Percentiles rank a stretch among this genome's conserved stretches.
phyloP scores from a whole-genome alignment of 1,140 invertebrate genomes.

The Psix sp. region DNA sequence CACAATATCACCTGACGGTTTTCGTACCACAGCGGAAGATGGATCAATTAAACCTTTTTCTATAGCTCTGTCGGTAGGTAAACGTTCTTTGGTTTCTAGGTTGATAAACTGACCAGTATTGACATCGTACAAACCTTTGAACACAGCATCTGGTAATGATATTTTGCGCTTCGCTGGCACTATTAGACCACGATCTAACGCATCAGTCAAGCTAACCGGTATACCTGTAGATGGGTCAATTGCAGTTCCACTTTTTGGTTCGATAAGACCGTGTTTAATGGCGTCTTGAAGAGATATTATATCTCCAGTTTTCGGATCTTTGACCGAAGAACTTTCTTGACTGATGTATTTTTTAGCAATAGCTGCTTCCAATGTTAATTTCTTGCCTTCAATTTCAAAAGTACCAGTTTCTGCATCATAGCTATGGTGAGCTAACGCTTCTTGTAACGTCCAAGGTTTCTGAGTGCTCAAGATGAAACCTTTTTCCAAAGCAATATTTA shows the following conservation, averaged over 20 bases:
- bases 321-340: slow-evolving; percentile 86
- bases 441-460: slow-evolving; percentile 89
- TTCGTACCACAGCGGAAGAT: slow-evolving; percentile 84
- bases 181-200: slow-evolving; percentile 87
- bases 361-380: slow-evolving; percentile 87
- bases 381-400: slow-evolving; percentile 84
- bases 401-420: slow-evolving; percentile 88
- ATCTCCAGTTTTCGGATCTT: slow-evolving; percentile 86
- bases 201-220: slow-evolving; percentile 86
- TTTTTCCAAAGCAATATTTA: slow-evolving; percentile 87
- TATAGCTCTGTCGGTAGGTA: slow-evolving; percentile 86
- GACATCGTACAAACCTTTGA: slow-evolving; percentile 89
- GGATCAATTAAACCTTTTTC: slow-evolving; percentile 88
- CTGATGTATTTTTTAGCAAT: slow-evolving; percentile 85
- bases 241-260: slow-evolving; percentile 87
- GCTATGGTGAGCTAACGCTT: slow-evolving; percentile 89
- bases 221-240: slow-evolving; percentile 85
- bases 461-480: slow-evolving; percentile 86
- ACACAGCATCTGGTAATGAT: slow-evolving; percentile 90
- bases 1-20: slow-evolving; percentile 81
- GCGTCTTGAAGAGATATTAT: slow-evolving; percentile 89
- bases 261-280: slow-evolving; percentile 87
- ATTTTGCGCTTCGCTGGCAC: slow-evolving; percentile 88
- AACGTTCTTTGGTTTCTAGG: slow-evolving; percentile 83
- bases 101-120: slow-evolving; percentile 84